Conservation (phyloP, 2,888 invertebrate genomes). For the Calameuta pallipes region DNA sequence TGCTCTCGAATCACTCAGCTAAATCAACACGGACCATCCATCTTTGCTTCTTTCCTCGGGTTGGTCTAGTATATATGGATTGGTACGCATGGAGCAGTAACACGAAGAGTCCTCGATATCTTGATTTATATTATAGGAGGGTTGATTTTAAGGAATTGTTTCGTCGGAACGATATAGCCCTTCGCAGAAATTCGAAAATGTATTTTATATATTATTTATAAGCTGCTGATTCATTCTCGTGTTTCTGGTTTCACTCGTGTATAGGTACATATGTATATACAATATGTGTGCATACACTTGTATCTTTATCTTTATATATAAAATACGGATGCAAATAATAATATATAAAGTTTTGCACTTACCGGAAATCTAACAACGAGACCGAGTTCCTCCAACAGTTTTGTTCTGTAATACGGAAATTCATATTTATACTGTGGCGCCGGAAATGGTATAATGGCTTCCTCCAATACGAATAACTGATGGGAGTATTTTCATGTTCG, state of each 20-base stretch:
- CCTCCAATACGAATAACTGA: neutral
- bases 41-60: slow-evolving; percentile 24
- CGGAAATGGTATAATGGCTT: neutral
- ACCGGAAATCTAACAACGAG: neutral
- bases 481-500: neutral
- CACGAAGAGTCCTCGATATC: neutral
- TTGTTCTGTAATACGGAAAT: neutral
- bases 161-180: slow-evolving; percentile 29
- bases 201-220: slow-evolving; percentile 22
- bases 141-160: slow-evolving; percentile 40
- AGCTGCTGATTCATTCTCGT: slow-evolving; percentile 14
- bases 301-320: no score
- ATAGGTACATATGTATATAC: no score
- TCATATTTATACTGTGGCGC: neutral
- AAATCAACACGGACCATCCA: slow-evolving; percentile 23
- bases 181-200: slow-evolving; percentile 13
- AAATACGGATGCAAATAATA: no score
- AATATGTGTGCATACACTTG: no score
- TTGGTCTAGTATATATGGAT: neutral
- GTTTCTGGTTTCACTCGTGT: neutral
- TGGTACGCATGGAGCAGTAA: neutral
- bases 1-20: slow-evolving; percentile 12
- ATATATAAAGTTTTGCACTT: no score
- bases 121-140: slow-evolving; percentile 21
- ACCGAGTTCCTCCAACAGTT: neutral